Evolutionary conservation across 2,888 invertebrate species (phyloP).

Genomic region (Callyntrura sp.): DNA sequence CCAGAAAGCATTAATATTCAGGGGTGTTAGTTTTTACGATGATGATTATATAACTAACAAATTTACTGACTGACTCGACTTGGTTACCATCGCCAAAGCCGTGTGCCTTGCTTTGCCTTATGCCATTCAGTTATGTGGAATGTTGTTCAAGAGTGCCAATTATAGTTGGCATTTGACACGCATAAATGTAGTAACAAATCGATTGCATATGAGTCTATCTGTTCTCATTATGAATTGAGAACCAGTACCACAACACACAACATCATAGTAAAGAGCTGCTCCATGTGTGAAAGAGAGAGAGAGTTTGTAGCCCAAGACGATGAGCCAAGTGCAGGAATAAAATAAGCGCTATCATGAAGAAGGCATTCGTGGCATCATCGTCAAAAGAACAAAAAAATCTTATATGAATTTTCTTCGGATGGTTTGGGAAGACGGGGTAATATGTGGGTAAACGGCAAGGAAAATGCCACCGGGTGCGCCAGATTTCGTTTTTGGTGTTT

Average conservation of each 20-base stretch:
- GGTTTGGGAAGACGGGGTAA: not conserved
- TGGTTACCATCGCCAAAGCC: constrained; percentile 36
- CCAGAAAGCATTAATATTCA: constrained; percentile 57
- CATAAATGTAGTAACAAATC: constrained; percentile 84
- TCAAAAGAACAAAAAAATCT: constrained; percentile 50
- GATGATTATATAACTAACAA: constrained; percentile 64
- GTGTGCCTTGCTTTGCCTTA: constrained; percentile 76
- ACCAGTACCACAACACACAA: not conserved
- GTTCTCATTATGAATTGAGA: constrained; percentile 72
- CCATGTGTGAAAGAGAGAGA: not conserved
- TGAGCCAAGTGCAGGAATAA: constrained; percentile 74
- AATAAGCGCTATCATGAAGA: constrained; percentile 62
- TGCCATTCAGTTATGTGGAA: constrained; percentile 79
- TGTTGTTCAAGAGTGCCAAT: constrained; percentile 83
- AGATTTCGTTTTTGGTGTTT: constrained; percentile 21
- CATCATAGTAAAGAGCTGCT: constrained; percentile 19
- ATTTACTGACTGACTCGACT: constrained; percentile 45
- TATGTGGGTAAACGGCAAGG: constrained; percentile 16
- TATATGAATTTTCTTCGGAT: constrained; percentile 27
- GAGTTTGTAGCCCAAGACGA: constrained; percentile 53
- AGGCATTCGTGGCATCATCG: constrained; percentile 64
- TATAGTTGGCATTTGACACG: constrained; percentile 84
- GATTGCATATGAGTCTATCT: constrained; percentile 83
- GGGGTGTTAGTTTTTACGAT: constrained; percentile 73
- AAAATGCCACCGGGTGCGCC: constrained; percentile 73